Evolutionary conservation across 2,797 vertebrate genomes (phyloP).

Genomic region (Halcyon smyrnensis): DNA sequence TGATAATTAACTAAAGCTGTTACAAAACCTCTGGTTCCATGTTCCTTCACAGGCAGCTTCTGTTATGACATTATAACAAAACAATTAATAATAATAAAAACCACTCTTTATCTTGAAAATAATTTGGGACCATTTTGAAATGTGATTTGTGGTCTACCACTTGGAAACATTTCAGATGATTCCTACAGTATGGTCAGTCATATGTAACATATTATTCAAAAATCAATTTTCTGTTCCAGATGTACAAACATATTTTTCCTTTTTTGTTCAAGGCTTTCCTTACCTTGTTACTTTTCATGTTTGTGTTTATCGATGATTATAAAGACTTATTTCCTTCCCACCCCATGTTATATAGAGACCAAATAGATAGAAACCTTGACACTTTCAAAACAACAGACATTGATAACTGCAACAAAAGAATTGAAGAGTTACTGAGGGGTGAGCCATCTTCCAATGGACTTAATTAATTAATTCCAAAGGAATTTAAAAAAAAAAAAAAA

Average conservation of each 20-base stretch:
- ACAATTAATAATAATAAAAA: neutral
- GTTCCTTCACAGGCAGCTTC: neutral
- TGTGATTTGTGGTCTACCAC: neutral
- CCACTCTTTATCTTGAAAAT: neutral
- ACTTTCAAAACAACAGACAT: neutral
- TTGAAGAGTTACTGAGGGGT: neutral
- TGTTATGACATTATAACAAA: neutral
- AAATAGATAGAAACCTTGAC: neutral
- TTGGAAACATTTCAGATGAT: neutral
- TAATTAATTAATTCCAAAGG: too few species aligned
- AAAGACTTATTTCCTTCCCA: rapidly evolving
- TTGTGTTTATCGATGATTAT: rapidly evolving
- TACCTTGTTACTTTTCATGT: neutral
- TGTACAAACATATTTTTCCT: rapidly evolving
- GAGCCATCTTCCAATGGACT: neutral
- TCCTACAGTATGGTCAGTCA: too few species aligned
- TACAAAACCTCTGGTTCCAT: neutral
- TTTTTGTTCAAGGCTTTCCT: neutral
- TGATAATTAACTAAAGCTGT: neutral
- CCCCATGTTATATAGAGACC: rapidly evolving
- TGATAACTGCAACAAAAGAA: neutral
- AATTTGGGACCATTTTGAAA: neutral
- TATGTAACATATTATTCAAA: neutral
- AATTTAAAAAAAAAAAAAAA: neutral
- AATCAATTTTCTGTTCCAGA: neutral